Base-by-base conservation (phyloP, 1,140 invertebrate genomes). In the Notospermus geniculatus region DNA sequence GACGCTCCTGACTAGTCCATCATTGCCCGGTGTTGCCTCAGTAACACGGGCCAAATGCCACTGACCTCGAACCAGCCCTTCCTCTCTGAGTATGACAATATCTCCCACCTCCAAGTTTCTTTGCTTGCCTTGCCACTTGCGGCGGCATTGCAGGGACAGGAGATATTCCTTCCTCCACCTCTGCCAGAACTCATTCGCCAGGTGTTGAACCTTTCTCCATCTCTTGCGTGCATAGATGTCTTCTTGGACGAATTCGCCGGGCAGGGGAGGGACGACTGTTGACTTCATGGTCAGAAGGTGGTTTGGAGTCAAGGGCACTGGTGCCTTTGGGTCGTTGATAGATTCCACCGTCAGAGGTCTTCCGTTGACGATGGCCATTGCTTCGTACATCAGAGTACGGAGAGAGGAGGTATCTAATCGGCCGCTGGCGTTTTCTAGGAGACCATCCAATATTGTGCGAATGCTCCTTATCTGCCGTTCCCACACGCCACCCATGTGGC, bases 401-500 rank as follows among this genome's bases (percentile, higher is more conserved):
- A 59, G 29, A 11, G 32, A 22, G n/a, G 30, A 41, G 56, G 15
- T 17, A 30, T 32, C n/a, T 19, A 57, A 19, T 15, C 56, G 7
- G 2, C 29, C 56, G 7, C 23, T n/a, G 22, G 13, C 19, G 45
- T 32, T n/a, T 15, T 41, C 7, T 11, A 25, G n/a, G 19, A 43
- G 15, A 32, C 30, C 56, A 22, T 28, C 22, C 2, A 57, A 23
- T 9, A 41, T 43, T 2, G 30, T 45, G 9, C 56, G 23, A 23
- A 32, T 32, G 7, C 9, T 39, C 22, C 56, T 5, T 5, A 57
- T 57, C 29, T 19, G 56, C 2, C 56, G 56, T 27, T 57, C 56
- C 56, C 36, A 57, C 23, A 57, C 30, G 19, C 56, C 56, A 5
- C 56, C 56, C 7, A 43, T 4, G 36, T 59, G 58, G 46, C 58